A percentile compares a stretch with the other conserved stretches of the same genome.
Conservation (phyloP, 2,797 vertebrate genomes). For the Pseudomugil tenellus region DNA sequence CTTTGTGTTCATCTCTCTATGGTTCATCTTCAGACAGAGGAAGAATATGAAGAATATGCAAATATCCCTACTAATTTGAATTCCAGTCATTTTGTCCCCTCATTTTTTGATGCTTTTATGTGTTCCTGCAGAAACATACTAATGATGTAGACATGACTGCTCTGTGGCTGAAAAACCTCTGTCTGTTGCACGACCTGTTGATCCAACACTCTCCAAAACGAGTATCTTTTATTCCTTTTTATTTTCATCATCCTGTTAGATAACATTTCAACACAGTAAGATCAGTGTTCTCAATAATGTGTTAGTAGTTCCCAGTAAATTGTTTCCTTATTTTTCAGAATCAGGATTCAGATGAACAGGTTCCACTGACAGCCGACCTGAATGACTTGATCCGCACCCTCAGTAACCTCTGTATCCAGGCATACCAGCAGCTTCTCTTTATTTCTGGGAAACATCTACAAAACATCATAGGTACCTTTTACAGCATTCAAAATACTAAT, state of each 20-base stretch:
- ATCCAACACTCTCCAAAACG: conserved; percentile 76
- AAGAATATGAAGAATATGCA: background rate
- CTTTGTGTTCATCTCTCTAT: conserved; percentile 4
- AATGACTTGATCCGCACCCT: conserved; percentile 70
- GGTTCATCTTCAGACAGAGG: background rate
- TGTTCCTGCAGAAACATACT: conserved; percentile 76
- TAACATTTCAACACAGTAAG: background rate
- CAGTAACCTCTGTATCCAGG: conserved; percentile 82
- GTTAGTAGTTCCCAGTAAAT: background rate
- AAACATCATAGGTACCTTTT: conserved; percentile 74
- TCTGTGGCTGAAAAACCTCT: conserved; percentile 84
- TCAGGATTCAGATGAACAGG: conserved; percentile 52
- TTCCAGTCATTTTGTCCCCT: no score
- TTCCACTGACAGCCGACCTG: conserved; percentile 65
- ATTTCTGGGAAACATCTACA: conserved; percentile 79
- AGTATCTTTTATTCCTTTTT: conserved; percentile 41
- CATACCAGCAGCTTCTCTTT: conserved; percentile 86
- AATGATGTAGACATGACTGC: conserved; percentile 74
- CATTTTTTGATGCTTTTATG: background rate
- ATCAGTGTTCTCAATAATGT: background rate
- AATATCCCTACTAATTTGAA: no score
- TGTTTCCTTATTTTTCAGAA: conserved; percentile 31
- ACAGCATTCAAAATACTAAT: background rate
- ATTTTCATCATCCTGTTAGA: background rate
- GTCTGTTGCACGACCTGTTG: conserved; percentile 80